Evolutionary conservation across 2,888 invertebrate genomes (phyloP), one percentile per base, ranked within the genome.

Genomic region (Drosophila flavopinicola): DNA sequence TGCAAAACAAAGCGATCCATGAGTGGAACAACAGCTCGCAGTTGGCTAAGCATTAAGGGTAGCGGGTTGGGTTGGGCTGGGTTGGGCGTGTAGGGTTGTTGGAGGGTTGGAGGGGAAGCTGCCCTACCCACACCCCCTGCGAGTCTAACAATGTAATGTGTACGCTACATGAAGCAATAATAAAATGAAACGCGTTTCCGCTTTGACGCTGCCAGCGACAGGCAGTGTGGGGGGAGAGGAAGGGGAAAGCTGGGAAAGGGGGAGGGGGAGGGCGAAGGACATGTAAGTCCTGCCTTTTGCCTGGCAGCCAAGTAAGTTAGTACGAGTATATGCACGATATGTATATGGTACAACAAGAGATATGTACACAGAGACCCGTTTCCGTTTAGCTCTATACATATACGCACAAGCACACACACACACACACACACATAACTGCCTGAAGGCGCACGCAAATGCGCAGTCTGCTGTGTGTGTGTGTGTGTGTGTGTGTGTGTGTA

Each of bases 111-210:
- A 6, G 42, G 6, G 17, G n/a, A 11, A 5, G n/a, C 6, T 11
- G 17, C 9, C 9, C 17, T 6, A 10, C 17, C 20, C 20, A 30
- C 35, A 39, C 6, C 25, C 35, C 17, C 51, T 33, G 41, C n/a
- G 63, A 56, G 60, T 58, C 68, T 69, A 73, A 80, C 79, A 80
- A 80, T 80, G 85, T 84, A 75, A 80, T 80, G 82, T 78, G 85
- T 67, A 78, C 78, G 80, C 80, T 80, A 80, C 85, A 80, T 80
- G 85, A 85, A 82, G 80, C 80, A 80, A 80, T 80, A 80, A 80
- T 80, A 80, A 80, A 80, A 80, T 85, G 85, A 80, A 82, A 85
- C 85, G 80, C 85, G 80, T 75, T 85, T 80, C 85, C 82, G 79
- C 79, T 66, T 75, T 68, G 77, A 66, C 70, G 71, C 70, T 64